Conservation (phyloP, 2,113 vertebrate species). For the Maccullochella peelii region DNA sequence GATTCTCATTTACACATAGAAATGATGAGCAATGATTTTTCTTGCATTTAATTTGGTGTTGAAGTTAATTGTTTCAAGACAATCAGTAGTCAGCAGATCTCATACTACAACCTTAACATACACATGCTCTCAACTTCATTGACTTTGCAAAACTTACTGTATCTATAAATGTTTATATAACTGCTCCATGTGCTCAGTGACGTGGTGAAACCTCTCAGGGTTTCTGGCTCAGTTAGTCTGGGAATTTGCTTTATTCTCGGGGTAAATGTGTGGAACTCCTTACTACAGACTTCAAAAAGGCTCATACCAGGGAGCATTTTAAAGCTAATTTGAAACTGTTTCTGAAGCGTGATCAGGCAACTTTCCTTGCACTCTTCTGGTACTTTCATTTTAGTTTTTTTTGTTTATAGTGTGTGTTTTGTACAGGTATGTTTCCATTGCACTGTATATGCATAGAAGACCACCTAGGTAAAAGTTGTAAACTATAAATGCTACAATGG, state of each 20-base stretch:
- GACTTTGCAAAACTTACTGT: constrained; percentile 37
- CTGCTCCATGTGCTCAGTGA: background rate
- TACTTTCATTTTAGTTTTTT: background rate
- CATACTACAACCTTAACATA: constrained; percentile 37
- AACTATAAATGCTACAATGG: background rate
- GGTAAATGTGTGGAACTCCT: constrained; percentile 45
- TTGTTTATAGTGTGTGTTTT: background rate
- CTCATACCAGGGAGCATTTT: constrained; percentile 17
- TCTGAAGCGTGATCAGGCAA: background rate
- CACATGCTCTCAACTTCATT: constrained; percentile 27
- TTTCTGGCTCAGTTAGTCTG: constrained; percentile 30
- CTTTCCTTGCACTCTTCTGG: background rate
- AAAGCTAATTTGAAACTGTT: constrained; percentile 29
- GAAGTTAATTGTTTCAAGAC: constrained; percentile 1
- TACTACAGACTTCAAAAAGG: constrained; percentile 21
- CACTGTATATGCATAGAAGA: background rate
- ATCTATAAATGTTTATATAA: constrained; percentile 20
- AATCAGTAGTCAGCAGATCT: constrained; percentile 28
- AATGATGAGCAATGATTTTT: background rate
- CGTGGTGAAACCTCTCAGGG: constrained; percentile 26
- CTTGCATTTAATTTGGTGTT: background rate
- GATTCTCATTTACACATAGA: background rate
- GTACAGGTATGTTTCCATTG: constrained; percentile 8
- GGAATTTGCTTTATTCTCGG: constrained; percentile 28
- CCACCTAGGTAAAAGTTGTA: background rate